Evolutionary conservation across 2,797 vertebrate species (phyloP).

Genomic region (Onychomys arenicola): DNA sequence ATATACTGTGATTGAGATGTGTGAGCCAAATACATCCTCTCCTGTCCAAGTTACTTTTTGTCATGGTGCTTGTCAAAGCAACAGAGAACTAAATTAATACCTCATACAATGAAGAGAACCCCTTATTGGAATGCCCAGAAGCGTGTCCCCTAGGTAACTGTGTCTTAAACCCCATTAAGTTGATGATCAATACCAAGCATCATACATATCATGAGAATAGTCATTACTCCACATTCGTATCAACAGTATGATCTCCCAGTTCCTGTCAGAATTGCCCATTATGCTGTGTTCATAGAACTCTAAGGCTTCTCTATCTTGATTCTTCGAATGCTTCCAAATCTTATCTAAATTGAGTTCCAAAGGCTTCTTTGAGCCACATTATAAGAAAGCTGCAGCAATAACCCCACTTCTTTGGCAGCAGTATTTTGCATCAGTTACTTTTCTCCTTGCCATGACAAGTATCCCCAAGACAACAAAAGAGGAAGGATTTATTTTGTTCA

Average conservation of each 20-base stretch:
- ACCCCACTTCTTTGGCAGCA: not conserved
- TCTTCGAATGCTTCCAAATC: not conserved
- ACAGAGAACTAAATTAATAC: not conserved
- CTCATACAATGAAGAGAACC: not conserved
- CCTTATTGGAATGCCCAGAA: not conserved
- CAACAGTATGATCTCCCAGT: not conserved
- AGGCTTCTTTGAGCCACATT: not conserved
- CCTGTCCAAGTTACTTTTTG: not conserved
- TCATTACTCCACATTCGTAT: not conserved
- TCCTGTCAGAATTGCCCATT: not conserved
- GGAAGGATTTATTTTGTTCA: not conserved
- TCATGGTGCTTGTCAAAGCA: not conserved
- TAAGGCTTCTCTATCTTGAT: not conserved
- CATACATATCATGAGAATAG: not conserved
- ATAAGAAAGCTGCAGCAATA: not conserved
- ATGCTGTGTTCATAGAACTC: not conserved
- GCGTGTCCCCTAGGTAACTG: not conserved
- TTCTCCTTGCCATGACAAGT: not conserved
- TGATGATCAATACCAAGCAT: not conserved
- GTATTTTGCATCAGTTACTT: not conserved
- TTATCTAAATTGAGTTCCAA: not conserved
- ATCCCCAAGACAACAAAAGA: not conserved
- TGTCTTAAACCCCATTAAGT: not conserved
- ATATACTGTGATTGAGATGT: not conserved
- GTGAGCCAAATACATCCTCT: not conserved